Evolutionary conservation across 2,113 vertebrate species (phyloP).

Genomic region (Albula glossodonta): DNA sequence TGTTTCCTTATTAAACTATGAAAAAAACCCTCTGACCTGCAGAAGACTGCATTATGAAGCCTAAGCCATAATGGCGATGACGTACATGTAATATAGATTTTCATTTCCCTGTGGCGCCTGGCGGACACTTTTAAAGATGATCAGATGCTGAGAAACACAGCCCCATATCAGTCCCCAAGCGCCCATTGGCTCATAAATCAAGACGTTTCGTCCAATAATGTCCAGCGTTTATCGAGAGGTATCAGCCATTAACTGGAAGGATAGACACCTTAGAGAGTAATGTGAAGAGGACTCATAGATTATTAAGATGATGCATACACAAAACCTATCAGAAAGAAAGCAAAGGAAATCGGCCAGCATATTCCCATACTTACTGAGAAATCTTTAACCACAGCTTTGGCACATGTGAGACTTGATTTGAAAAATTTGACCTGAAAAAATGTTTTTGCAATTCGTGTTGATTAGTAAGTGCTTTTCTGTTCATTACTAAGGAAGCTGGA

Average conservation of each 20-base stretch:
- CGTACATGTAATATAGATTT: slow-evolving; percentile 25
- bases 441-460: not conserved
- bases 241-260: not conserved
- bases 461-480: not conserved
- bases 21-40: not conserved
- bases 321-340: no score
- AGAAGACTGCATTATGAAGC: slow-evolving; percentile 22
- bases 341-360: no score
- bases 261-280: not conserved
- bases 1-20: not conserved
- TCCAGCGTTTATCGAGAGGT: not conserved
- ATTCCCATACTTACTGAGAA: no score
- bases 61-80: slow-evolving; percentile 28
- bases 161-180: not conserved
- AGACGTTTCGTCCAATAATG: not conserved
- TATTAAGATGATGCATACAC: not conserved
- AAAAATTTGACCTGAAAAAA: not conserved
- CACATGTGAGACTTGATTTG: not conserved
- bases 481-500: not conserved
- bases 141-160: not conserved
- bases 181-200: not conserved
- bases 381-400: not conserved
- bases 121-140: slow-evolving; percentile 22
- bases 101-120: slow-evolving; percentile 6
- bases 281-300: not conserved